A percentile compares a stretch with the other conserved stretches of the same genome.
These are phyloP conservation scores for Mormyrops attenuatus DNA, from an alignment of 2,797 vertebrate species.

Conservation along the genomic window DNA sequence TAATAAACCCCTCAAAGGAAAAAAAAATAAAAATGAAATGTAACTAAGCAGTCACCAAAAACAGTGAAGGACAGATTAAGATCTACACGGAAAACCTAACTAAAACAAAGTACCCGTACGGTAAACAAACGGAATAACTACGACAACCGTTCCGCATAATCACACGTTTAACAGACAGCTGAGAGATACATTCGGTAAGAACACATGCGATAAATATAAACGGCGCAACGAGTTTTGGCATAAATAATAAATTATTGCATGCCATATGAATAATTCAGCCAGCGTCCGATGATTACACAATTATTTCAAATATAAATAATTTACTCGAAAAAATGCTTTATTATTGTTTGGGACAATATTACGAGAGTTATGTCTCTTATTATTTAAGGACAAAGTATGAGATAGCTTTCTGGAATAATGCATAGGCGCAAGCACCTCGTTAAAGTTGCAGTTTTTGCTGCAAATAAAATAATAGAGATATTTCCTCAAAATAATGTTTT, in stretches of 20 bases:
- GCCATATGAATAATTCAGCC: conserved; percentile 87
- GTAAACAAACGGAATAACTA: conserved; percentile 9
- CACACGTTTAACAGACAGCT: conserved; percentile 22
- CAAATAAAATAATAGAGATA: neutral
- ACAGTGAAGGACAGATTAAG: neutral
- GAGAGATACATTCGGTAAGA: conserved; percentile 45
- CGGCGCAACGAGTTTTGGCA: conserved; percentile 65
- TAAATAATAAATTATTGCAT: conserved; percentile 88
- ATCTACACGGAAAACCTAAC: neutral
- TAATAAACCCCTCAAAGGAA: neutral
- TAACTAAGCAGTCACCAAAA: neutral
- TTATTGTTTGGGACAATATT: conserved; percentile 34
- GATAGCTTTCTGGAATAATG: conserved; percentile 16
- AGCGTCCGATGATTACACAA: conserved; percentile 86
- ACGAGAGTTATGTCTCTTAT: conserved; percentile 23
- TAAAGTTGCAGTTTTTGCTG: neutral
- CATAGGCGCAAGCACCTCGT: conserved; percentile 4
- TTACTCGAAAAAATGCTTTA: conserved; percentile 62
- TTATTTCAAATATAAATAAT: conserved; percentile 90
- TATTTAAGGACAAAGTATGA: conserved; percentile 15
- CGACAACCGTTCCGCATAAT: neutral
- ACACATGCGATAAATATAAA: conserved; percentile 64
- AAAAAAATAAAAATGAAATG: neutral
- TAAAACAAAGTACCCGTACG: neutral
- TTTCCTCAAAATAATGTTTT: neutral